A percentile compares a stretch with the other conserved stretches of the same genome.
These are phyloP conservation scores for Pteromalus puparum DNA, from an alignment of 1,140 invertebrate species.

Conservation along the genomic window DNA sequence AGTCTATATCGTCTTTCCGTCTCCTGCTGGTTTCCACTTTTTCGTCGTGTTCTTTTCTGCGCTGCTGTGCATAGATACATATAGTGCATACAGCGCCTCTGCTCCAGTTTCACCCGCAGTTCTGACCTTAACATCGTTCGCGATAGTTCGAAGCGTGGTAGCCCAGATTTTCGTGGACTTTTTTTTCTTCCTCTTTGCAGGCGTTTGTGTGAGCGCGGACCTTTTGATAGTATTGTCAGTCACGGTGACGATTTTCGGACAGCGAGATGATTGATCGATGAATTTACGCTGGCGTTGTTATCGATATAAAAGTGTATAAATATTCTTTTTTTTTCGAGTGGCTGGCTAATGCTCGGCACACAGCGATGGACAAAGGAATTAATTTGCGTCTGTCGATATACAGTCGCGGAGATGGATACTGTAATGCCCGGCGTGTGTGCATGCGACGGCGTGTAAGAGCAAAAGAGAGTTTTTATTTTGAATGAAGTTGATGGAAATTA, in stretches of 20 bases:
- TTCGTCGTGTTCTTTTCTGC: neutral
- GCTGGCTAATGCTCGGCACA: neutral
- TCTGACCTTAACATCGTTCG: constrained; percentile 56
- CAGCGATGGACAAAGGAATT: neutral
- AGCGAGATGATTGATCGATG: constrained; percentile 26
- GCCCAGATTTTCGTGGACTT: constrained; percentile 17
- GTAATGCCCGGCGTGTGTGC: too few relatives aligned
- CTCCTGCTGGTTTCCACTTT: neutral
- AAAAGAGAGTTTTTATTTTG: too few relatives aligned
- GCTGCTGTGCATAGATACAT: neutral
- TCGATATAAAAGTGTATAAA: neutral
- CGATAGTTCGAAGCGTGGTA: neutral
- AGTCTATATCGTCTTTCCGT: neutral
- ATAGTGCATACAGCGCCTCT: neutral
- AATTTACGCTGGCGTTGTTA: neutral
- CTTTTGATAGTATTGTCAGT: neutral
- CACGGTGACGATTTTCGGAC: neutral
- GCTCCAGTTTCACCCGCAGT: constrained; percentile 39
- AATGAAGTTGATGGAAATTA: too few relatives aligned
- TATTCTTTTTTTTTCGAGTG: neutral
- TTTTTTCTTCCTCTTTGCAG: constrained; percentile 12
- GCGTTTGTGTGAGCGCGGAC: neutral
- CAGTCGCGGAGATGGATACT: neutral
- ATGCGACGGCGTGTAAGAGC: neutral
- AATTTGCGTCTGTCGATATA: constrained; percentile 28